Evolutionary conservation across 2,797 vertebrate genomes (phyloP).

Genomic region (Chelonia mydas): DNA sequence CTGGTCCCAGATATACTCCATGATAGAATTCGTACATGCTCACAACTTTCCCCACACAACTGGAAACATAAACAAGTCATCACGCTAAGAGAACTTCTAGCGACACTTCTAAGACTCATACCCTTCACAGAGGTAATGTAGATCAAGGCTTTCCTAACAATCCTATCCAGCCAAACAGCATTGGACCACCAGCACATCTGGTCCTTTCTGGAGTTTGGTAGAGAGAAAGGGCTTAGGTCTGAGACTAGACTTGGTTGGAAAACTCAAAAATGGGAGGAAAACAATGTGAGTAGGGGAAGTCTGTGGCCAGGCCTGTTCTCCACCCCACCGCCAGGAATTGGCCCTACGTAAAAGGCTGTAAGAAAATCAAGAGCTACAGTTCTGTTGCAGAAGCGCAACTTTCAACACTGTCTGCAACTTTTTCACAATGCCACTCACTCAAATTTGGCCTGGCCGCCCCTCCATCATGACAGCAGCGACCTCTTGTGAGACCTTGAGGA

Average conservation of each 20-base stretch:
- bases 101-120: constrained; percentile 1
- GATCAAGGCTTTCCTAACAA: background rate
- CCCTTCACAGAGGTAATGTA: background rate
- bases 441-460: background rate
- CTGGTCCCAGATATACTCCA: background rate
- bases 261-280: background rate
- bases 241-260: background rate
- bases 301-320: no score
- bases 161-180: background rate
- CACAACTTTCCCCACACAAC: background rate
- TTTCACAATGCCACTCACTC: background rate
- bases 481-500: background rate
- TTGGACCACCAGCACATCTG: background rate
- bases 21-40: background rate
- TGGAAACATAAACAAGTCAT: constrained; percentile 1
- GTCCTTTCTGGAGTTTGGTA: background rate
- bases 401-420: background rate
- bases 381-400: background rate
- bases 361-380: background rate
- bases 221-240: background rate
- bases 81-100: background rate
- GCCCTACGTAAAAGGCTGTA: background rate
- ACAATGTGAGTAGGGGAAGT: background rate
- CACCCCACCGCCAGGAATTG: background rate
- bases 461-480: background rate